phyloP scores from a whole-genome alignment of 1,140 invertebrate species.

The Telenomus remus region DNA sequence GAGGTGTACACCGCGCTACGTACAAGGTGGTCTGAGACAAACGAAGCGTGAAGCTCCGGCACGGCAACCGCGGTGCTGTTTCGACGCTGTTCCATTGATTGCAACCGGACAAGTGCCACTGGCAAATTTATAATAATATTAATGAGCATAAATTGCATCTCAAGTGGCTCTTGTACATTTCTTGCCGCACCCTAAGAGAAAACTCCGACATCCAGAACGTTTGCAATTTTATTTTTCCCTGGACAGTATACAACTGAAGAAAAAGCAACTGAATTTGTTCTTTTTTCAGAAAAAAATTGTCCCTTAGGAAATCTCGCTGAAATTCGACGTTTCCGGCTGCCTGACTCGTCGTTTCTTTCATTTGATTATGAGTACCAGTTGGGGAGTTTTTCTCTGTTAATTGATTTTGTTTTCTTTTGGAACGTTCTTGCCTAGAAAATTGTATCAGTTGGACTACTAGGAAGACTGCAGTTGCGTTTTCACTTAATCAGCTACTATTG shows the following conservation, averaged over 20 bases:
- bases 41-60: conserved; percentile 60
- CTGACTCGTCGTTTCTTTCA: no score
- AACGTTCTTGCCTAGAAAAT: no score
- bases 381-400: no score
- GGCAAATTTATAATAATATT: conserved; percentile 48
- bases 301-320: no score
- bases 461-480: no score
- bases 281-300: background rate
- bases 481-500: no score
- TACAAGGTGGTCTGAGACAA: conserved; percentile 59
- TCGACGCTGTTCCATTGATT: conserved; percentile 52
- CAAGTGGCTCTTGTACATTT: conserved; percentile 19
- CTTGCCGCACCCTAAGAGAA: conserved; percentile 16
- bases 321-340: no score
- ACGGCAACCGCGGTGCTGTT: conserved; percentile 42
- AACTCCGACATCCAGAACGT: conserved; percentile 51
- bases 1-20: conserved; percentile 34
- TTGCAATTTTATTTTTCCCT: conserved; percentile 34
- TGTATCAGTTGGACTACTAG: no score
- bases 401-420: no score
- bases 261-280: background rate
- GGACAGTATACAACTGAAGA: conserved; percentile 24
- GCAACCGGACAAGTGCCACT: conserved; percentile 24
- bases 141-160: conserved; percentile 36
- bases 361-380: no score